Evolutionary conservation across 2,113 vertebrate genomes (phyloP).

Genomic region (Paradoxurus hermaphroditus): DNA sequence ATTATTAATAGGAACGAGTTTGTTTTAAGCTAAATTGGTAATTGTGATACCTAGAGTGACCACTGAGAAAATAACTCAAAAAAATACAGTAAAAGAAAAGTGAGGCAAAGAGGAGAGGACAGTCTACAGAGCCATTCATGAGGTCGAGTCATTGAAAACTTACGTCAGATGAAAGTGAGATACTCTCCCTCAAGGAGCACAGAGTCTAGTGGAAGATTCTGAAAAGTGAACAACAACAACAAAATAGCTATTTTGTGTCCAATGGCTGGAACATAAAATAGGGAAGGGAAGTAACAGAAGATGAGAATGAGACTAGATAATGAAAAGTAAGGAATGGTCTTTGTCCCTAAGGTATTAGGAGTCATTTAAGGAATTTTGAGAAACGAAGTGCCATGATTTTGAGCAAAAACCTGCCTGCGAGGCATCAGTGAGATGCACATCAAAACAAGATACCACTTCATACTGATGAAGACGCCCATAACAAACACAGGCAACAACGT

Average conservation of each 20-base stretch:
- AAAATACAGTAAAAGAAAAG: background rate
- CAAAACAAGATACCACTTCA: background rate
- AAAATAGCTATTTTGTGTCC: background rate
- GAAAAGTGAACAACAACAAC: background rate
- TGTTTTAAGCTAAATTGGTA: background rate
- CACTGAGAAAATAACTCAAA: background rate
- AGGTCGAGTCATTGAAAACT: background rate
- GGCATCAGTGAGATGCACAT: background rate
- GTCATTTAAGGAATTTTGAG: background rate
- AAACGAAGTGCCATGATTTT: background rate
- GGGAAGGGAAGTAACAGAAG: background rate
- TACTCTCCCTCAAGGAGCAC: background rate
- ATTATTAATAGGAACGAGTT: background rate
- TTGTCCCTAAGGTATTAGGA: background rate
- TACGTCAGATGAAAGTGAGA: background rate
- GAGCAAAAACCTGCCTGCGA: background rate
- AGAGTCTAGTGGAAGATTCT: background rate
- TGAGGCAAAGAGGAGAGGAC: background rate
- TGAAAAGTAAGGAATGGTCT: background rate
- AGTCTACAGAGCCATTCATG: background rate
- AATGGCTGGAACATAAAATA: background rate
- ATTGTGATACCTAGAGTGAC: background rate
- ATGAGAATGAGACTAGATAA: background rate
- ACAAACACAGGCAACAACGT: background rate
- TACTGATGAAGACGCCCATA: background rate